Evolutionary conservation across 2,797 vertebrate genomes (phyloP).

Genomic region (Sebastes aleutianus): DNA sequence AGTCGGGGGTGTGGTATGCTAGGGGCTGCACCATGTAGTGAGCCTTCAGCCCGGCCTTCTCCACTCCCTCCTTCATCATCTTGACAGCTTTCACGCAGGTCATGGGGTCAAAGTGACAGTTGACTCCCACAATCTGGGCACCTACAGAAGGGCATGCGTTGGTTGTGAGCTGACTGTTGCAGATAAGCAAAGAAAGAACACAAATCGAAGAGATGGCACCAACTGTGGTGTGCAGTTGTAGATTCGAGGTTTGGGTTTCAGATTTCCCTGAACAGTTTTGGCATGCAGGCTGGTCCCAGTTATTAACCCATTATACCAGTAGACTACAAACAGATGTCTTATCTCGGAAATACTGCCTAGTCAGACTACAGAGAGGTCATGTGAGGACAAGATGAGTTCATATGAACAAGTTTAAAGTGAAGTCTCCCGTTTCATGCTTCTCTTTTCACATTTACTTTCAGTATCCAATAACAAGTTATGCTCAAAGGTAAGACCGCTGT

Average conservation of each 20-base stretch:
- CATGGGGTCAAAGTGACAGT: conserved; percentile 96
- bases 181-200: neutral
- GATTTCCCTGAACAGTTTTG: neutral
- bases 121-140: conserved; percentile 92
- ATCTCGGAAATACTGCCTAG: neutral
- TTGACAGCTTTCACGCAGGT: conserved; percentile 85
- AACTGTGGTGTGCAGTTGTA: neutral
- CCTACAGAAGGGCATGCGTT: conserved; percentile 75
- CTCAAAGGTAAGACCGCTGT: neutral
- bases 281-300: neutral
- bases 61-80: conserved; percentile 88
- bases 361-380: neutral
- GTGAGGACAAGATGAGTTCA: neutral
- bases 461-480: neutral
- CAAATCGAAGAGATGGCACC: neutral
- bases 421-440: neutral
- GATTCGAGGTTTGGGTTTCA: neutral
- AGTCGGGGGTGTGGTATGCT: conserved; percentile 84
- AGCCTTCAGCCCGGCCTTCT: conserved; percentile 89
- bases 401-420: neutral
- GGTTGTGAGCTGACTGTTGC: conserved; percentile 1
- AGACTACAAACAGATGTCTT: neutral
- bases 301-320: neutral
- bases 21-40: conserved; percentile 92
- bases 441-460: neutral